Base-by-base conservation (phyloP, 2,797 vertebrate genomes). In the Sciurus vulgaris region DNA sequence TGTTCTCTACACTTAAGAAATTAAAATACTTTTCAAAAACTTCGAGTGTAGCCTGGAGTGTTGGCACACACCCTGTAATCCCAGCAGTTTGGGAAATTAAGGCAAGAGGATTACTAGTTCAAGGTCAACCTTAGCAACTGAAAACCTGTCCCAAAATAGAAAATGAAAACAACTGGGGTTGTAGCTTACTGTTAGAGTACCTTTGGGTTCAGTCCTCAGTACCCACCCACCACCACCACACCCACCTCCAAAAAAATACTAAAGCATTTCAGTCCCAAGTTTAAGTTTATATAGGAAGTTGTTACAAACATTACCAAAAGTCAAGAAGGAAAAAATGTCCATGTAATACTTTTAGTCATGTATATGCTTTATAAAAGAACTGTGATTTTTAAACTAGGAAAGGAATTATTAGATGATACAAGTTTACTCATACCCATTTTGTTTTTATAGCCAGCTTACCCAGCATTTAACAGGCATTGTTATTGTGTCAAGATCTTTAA, bases 281-380 rank as follows among this genome's bases (percentile, higher is more conserved):
- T 65, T n/a, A 86, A 85, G 74, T 84, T 96, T 93, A 72, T 76
- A 14, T 93, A 89, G 79, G n/a, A 88, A 78, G 15, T 78, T 41
- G 86, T 56, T 86, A 59, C 74, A 95, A 79, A 89, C 91, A 85
- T 26, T 93, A 35, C 41, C 44, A 41, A 44, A 93, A 84, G 56
- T 93, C 59, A 87, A 81, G 74, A 59, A 15, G 70, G 47, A 38
- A 76, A 85, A 94, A 63, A n/a, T 54, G 28, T 74, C 14, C 28
- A 67, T 78, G 24, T 92, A 8, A 73, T 38, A 69, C 38, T 10
- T 70, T 91, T 76, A 70, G 87, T 88, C 49, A 87, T 26, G 87
- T 76, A 30, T 33, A 33, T 76, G 20, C 73, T 93, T 93, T 84
- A 47, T 74, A 47, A 51, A 91, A 85, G 33, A 76, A 82, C 35